Conservation (phyloP, 2,888 invertebrate genomes). For the Conus canariensis region DNA sequence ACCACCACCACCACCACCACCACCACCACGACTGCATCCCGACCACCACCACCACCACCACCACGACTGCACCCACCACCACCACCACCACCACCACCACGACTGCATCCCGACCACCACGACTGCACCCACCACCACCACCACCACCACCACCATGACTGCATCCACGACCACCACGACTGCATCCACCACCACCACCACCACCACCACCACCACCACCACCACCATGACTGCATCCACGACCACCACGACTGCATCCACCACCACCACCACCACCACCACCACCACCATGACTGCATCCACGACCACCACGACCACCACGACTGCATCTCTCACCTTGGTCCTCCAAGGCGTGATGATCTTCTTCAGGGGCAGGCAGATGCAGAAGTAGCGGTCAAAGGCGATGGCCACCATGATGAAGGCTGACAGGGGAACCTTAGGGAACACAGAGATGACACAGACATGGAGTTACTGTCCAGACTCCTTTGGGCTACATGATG, state of each 20-base stretch:
- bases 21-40: no score
- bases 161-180: no score
- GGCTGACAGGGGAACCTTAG: slow-evolving; percentile 64
- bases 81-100: neutral
- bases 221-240: no score
- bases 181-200: no score
- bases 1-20: no score
- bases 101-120: neutral
- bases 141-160: no score
- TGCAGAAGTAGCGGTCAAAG: slow-evolving; percentile 74
- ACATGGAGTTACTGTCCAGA: no score
- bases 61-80: neutral
- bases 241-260: no score
- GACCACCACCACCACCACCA: no score
- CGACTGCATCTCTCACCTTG: slow-evolving; percentile 40
- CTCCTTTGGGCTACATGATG: slow-evolving; percentile 58
- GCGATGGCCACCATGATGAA: slow-evolving; percentile 75
- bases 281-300: neutral
- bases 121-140: no score
- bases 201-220: no score
- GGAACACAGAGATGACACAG: no score
- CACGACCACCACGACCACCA: neutral
- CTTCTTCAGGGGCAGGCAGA: slow-evolving; percentile 69
- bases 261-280: neutral
- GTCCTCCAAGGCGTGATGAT: slow-evolving; percentile 59